These are phyloP conservation scores for Galerucella calmariensis DNA, from an alignment of 2,888 invertebrate genomes.

Conservation along the genomic window DNA sequence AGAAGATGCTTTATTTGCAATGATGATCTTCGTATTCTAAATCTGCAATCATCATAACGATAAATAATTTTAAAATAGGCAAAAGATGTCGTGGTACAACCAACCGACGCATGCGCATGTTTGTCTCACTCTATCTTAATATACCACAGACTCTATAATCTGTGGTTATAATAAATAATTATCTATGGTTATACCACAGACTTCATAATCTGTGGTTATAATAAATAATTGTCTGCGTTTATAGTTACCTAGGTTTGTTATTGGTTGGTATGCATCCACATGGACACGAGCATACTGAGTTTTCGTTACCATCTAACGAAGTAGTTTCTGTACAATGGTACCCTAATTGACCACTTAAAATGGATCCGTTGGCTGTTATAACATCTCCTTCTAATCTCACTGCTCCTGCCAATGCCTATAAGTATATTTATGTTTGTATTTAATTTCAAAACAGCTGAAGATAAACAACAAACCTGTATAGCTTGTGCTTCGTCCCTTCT, in stretches of 20 bases:
- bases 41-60: conserved; percentile 53
- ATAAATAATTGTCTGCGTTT: too few species aligned
- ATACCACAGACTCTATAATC: too few species aligned
- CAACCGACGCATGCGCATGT: too few species aligned
- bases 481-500: conserved; percentile 95
- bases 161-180: too few species aligned
- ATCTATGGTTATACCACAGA: too few species aligned
- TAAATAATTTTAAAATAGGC: too few species aligned
- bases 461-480: conserved; percentile 73
- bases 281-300: conserved; percentile 65
- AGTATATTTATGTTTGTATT: neutral
- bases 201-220: too few species aligned
- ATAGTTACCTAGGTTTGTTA: conserved; percentile 60
- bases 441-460: too few species aligned
- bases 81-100: too few species aligned
- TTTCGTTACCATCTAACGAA: conserved; percentile 63
- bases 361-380: conserved; percentile 93
- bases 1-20: conserved; percentile 62
- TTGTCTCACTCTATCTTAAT: too few species aligned
- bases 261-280: conserved; percentile 64
- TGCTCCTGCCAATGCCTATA: conserved; percentile 92
- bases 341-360: conserved; percentile 76
- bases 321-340: conserved; percentile 65
- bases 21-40: conserved; percentile 62
- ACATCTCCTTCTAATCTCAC: conserved; percentile 97